phyloP scores from a whole-genome alignment of 2,888 invertebrate species.

The Tipula vernalis region DNA sequence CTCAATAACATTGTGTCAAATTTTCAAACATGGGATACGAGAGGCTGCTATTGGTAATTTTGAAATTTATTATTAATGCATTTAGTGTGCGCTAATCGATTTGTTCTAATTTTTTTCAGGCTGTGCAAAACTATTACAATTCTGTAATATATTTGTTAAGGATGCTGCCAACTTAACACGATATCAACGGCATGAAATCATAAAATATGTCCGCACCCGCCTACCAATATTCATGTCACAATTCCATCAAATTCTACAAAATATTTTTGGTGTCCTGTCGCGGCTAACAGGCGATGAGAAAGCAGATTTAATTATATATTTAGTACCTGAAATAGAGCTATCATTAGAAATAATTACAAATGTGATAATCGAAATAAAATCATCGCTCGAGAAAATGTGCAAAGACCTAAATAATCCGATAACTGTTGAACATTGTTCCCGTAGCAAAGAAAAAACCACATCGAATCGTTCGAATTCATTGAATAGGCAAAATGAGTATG shows the following conservation, averaged over 20 bases:
- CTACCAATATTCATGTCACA: constrained; percentile 53
- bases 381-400: constrained; percentile 47
- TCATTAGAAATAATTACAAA: constrained; percentile 45
- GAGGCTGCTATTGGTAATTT: constrained; percentile 46
- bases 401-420: constrained; percentile 22
- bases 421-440: not conserved
- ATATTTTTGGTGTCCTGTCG: constrained; percentile 44
- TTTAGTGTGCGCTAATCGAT: not conserved
- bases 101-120: constrained; percentile 26
- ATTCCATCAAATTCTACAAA: constrained; percentile 45
- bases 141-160: constrained; percentile 52
- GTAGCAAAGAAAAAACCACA: not conserved
- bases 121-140: constrained; percentile 41
- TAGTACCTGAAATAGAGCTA: constrained; percentile 54
- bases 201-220: constrained; percentile 50
- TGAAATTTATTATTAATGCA: not conserved
- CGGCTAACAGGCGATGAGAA: constrained; percentile 44
- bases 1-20: constrained; percentile 46
- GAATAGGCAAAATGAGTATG: constrained; percentile 6
- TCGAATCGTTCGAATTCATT: not conserved
- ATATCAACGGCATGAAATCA: constrained; percentile 52
- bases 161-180: constrained; percentile 46
- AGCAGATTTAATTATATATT: constrained; percentile 47
- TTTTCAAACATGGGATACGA: constrained; percentile 47
- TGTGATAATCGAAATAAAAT: constrained; percentile 45